A percentile compares a stretch with the other conserved stretches of the same genome.
Evolutionary conservation across 2,797 vertebrate genomes (phyloP).

Genomic region (Taeniopygia guttata): DNA sequence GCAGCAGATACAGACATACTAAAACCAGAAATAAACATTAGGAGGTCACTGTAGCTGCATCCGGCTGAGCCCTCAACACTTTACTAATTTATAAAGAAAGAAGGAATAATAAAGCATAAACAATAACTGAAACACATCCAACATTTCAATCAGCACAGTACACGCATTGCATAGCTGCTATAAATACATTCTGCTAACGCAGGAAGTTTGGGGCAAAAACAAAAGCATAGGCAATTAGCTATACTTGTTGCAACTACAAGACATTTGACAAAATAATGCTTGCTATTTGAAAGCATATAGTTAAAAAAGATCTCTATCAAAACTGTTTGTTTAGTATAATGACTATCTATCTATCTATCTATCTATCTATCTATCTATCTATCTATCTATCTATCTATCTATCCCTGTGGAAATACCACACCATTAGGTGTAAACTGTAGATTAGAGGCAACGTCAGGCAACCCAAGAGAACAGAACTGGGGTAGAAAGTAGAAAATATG

Average conservation of each 20-base stretch:
- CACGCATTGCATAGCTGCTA: rapidly evolving
- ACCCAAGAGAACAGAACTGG: background rate
- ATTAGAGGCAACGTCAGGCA: background rate
- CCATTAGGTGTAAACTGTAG: background rate
- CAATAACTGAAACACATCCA: background rate
- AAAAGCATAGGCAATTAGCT: background rate
- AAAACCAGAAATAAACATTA: background rate
- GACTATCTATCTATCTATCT: background rate
- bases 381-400: background rate
- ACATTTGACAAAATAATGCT: background rate
- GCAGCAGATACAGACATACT: background rate
- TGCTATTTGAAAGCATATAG: background rate
- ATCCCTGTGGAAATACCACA: background rate
- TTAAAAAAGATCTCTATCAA: background rate
- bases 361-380: background rate
- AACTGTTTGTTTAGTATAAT: background rate
- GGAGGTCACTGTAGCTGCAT: background rate
- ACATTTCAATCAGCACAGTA: background rate
- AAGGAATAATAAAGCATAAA: background rate
- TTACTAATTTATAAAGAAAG: background rate
- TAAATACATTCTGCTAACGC: background rate
- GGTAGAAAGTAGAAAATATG: background rate
- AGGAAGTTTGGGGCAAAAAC: background rate
- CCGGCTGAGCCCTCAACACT: background rate
- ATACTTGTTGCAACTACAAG: background rate